Percentiles rank a stretch among this genome's conserved stretches.
phyloP scores from a whole-genome alignment of 2,113 vertebrate genomes.

The Podilymbus podiceps region DNA sequence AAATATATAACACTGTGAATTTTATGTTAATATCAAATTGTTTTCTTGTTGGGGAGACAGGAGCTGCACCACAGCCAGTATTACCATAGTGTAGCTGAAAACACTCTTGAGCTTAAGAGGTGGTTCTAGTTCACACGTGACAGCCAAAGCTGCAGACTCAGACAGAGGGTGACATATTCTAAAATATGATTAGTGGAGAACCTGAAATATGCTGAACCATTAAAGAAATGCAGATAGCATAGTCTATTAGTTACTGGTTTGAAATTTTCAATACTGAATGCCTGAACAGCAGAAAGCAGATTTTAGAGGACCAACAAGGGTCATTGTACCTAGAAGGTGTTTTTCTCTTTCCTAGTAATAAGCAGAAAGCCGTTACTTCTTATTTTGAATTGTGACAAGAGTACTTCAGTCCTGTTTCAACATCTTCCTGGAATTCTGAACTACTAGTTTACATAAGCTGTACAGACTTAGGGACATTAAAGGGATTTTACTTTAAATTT shows the following conservation, averaged over 20 bases:
- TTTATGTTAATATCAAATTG: not conserved
- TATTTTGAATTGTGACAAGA: not conserved
- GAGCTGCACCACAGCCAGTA: not conserved
- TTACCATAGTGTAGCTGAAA: not conserved
- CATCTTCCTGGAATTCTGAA: not conserved
- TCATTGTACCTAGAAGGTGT: not conserved
- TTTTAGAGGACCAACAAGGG: not conserved
- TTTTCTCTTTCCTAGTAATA: not conserved
- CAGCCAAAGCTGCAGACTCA: not conserved
- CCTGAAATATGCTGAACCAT: not conserved
- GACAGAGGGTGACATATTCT: not conserved
- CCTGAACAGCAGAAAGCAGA: not conserved
- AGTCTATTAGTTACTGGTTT: not conserved
- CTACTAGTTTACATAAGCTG: not conserved
- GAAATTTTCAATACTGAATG: not conserved
- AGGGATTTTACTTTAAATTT: not conserved
- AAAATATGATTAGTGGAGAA: not conserved
- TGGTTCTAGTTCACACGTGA: not conserved
- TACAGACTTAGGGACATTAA: not conserved
- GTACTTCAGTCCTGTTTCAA: not conserved
- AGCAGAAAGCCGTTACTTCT: not conserved
- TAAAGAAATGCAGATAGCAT: not conserved
- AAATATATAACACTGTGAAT: not conserved
- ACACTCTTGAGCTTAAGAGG: not conserved
- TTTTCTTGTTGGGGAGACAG: not conserved